These are phyloP conservation scores for Elgaria multicarinata DNA, from an alignment of 2,113 vertebrate genomes.

Conservation along the genomic window DNA sequence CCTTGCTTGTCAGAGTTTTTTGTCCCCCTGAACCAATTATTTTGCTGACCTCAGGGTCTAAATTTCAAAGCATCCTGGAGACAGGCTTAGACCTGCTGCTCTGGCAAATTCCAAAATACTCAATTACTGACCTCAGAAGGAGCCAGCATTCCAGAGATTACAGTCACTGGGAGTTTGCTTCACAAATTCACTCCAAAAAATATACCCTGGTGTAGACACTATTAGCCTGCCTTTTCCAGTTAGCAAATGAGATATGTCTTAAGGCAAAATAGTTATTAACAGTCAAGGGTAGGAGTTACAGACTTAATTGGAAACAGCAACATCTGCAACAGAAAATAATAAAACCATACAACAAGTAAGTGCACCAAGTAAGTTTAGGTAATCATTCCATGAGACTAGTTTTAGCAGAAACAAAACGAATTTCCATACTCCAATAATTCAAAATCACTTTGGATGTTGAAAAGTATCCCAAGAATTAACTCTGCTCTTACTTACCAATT, in stretches of 20 bases:
- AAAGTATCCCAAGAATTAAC: slow-evolving; percentile 48
- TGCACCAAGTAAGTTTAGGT: slow-evolving; percentile 49
- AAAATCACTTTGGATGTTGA: slow-evolving; percentile 39
- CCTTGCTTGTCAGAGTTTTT: slow-evolving; percentile 70
- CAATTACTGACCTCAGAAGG: slow-evolving; percentile 88
- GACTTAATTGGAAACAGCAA: slow-evolving; percentile 84
- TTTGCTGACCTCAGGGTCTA: slow-evolving; percentile 80
- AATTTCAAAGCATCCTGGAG: slow-evolving; percentile 83
- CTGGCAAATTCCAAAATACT: slow-evolving; percentile 78
- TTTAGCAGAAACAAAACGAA: slow-evolving; percentile 54
- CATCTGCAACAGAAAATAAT: slow-evolving; percentile 70
- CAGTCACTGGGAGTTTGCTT: slow-evolving; percentile 85
- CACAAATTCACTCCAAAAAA: slow-evolving; percentile 86
- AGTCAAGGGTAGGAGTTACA: slow-evolving; percentile 72
- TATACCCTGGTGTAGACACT: slow-evolving; percentile 76
- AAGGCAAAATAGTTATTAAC: slow-evolving; percentile 81
- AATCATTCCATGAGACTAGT: slow-evolving; percentile 42
- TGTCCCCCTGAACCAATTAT: slow-evolving; percentile 80
- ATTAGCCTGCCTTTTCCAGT: slow-evolving; percentile 84
- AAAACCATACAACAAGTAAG: slow-evolving; percentile 62
- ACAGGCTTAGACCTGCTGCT: slow-evolving; percentile 89
- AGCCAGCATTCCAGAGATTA: slow-evolving; percentile 89
- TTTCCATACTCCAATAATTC: slow-evolving; percentile 36
- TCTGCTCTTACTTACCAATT: slow-evolving; percentile 46
- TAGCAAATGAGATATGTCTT: slow-evolving; percentile 79